phyloP scores from a whole-genome alignment of 2,797 vertebrate genomes.

The Yasuhikotakia modesta region DNA sequence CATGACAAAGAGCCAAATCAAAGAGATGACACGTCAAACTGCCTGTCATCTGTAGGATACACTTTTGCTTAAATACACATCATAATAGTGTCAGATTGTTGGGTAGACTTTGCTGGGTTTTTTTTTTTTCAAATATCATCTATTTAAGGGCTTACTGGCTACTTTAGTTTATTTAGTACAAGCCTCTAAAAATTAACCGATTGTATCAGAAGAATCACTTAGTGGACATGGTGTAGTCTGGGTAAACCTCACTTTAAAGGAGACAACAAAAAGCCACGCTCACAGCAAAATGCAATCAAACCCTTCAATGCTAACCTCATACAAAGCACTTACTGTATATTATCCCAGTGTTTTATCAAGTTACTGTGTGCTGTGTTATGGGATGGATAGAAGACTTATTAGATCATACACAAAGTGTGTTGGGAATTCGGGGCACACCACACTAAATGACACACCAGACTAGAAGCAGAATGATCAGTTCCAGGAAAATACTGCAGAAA shows the following conservation, averaged over 20 bases:
- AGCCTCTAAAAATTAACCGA: background rate
- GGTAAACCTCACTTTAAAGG: slow-evolving; percentile 8
- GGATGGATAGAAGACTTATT: background rate
- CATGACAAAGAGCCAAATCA: background rate
- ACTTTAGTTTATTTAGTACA: background rate
- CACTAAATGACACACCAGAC: background rate
- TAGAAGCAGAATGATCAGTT: background rate
- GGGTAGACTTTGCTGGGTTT: background rate
- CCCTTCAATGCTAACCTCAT: slow-evolving; percentile 31
- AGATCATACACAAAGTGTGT: background rate
- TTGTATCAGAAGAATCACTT: background rate
- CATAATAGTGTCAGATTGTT: background rate
- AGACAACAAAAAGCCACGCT: background rate
- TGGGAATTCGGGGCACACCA: background rate
- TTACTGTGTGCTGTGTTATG: slow-evolving; percentile 3
- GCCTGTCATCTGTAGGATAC: background rate
- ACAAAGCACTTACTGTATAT: slow-evolving; percentile 27
- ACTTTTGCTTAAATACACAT: background rate
- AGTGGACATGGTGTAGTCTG: background rate
- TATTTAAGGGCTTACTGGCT: background rate
- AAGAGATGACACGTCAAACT: background rate
- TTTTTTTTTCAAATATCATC: background rate
- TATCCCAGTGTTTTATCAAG: slow-evolving; percentile 3
- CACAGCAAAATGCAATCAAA: background rate
- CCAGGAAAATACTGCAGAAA: background rate